Conservation (phyloP, 2,888 invertebrate species). For the Dasypogon diadema region DNA sequence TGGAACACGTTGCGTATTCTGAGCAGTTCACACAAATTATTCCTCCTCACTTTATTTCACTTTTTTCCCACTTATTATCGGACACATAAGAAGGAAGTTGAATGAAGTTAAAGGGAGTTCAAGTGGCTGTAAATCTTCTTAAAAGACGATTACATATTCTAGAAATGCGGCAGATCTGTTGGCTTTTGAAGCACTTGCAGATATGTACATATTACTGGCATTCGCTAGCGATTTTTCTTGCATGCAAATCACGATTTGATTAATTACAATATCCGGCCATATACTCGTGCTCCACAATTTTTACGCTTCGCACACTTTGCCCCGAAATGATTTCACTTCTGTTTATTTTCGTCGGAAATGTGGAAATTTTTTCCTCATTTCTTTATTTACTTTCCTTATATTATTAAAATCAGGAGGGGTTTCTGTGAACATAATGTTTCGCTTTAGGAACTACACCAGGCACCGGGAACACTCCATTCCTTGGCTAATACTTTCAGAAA, state of each 20-base stretch:
- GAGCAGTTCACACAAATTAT: not conserved
- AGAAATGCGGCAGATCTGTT: not conserved
- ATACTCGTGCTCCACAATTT: not conserved
- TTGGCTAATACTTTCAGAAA: not conserved
- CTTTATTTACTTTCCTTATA: not conserved
- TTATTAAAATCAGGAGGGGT: not conserved
- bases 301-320: not conserved
- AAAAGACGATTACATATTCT: not conserved
- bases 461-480: not conserved
- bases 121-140: not conserved
- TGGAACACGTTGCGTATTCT: conserved; percentile 16
- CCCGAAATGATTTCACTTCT: conserved; percentile 13
- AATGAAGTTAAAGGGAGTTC: not conserved
- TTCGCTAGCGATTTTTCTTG: conserved; percentile 23
- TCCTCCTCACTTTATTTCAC: not conserved
- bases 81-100: not conserved
- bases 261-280: conserved; percentile 44
- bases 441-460: conserved; percentile 2
- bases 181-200: not conserved
- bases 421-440: conserved; percentile 5
- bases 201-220: conserved; percentile 7
- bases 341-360: not conserved
- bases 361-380: not conserved
- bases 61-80: not conserved
- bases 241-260: conserved; percentile 41